Evolutionary conservation across 2,888 invertebrate species (phyloP), one percentile per base, ranked within the genome.

Genomic region (Tromatobia lineatoria): DNA sequence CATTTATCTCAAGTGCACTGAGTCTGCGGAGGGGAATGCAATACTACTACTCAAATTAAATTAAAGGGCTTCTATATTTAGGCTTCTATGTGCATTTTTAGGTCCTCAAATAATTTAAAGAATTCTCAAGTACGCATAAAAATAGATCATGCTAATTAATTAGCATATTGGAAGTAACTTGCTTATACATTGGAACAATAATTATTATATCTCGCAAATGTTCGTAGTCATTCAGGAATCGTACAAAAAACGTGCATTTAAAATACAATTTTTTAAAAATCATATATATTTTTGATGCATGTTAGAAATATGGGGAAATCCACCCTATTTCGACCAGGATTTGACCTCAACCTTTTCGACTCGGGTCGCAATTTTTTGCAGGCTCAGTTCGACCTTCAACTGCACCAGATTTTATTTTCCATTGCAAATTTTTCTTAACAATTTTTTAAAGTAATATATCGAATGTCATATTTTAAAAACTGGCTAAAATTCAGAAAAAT

Each of bases 1-100:
- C 74, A 66, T 77, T 84, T 81, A 84, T 81, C 78, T 81, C 74
- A 69, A 75, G 70, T 70, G 70, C 42, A 66, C 64, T 0, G 61
- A 64, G 64, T 64, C 47, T 45, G 69, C 70, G 45, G 74, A 73
- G 61, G 54, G 69, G 61, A 50, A 75, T 13, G 34, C 61, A 59
- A 45, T 38, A 18, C 50, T 29, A 25, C 69, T 69, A 75, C 57
- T 81, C 78, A 78, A 81, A 81, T 75, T 74, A 6, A 84, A 70
- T 84, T 74, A 64, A 78, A 61, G 73, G 64, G 70, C 73, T 77
- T 74, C 61, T 71, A 50, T 38, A 20, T 42, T 42, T 23, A 61
- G 18, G 45, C 18, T 13, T 57, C 25, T 3, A 38, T 54, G 20
- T 45, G 23, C 13, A 47, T 67, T 67, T 47, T 67, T 10, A 29